phyloP scores from a whole-genome alignment of 2,888 invertebrate species.

The Himalopsyche japonica region DNA sequence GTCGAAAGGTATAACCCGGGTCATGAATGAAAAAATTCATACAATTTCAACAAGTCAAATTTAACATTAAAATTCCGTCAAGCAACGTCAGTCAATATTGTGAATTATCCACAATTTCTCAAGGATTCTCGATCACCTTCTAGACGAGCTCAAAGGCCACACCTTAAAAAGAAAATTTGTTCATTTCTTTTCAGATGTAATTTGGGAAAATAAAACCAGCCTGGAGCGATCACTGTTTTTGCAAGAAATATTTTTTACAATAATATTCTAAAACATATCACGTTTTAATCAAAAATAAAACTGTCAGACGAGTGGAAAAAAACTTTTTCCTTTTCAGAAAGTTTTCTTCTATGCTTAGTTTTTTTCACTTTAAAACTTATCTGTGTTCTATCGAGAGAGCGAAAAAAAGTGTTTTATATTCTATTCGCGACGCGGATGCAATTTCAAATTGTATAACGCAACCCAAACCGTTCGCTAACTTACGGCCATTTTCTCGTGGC shows the following conservation, averaged over 20 bases:
- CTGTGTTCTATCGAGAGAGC: background rate
- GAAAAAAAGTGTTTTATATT: background rate
- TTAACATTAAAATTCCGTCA: no score
- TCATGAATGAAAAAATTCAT: no score
- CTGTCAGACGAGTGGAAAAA: background rate
- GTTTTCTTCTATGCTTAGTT: background rate
- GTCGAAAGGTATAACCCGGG: no score
- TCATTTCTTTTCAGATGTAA: no score
- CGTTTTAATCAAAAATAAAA: constrained; percentile 1
- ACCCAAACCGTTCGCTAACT: background rate
- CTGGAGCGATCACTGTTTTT: no score
- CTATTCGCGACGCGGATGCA: background rate
- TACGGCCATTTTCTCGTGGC: background rate
- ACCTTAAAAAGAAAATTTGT: no score
- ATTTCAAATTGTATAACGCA: background rate
- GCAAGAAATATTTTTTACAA: background rate
- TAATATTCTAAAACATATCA: background rate
- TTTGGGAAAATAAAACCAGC: no score
- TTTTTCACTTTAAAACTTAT: constrained; percentile 1
- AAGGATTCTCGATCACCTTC: no score
- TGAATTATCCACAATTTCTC: no score
- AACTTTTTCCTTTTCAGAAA: background rate
- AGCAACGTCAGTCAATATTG: no score
- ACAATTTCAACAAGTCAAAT: no score
- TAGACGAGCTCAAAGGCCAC: no score